Evolutionary conservation across 2,797 vertebrate genomes (phyloP).

Genomic region (Sebastes kiyomatsui): DNA sequence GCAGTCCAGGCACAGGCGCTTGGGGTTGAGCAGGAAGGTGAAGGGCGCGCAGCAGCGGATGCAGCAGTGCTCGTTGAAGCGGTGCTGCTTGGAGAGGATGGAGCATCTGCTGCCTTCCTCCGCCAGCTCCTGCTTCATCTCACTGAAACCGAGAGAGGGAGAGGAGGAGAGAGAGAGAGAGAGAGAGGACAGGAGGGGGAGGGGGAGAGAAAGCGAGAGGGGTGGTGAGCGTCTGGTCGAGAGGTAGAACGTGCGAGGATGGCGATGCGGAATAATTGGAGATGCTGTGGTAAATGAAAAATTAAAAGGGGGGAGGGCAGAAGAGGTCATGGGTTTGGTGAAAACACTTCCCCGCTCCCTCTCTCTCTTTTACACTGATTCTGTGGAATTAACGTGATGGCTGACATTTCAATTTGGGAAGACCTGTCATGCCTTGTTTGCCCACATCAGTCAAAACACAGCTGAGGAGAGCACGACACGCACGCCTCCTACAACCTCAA

Average conservation of each 20-base stretch:
- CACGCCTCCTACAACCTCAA: not conserved
- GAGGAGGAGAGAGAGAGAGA: conserved; percentile 11
- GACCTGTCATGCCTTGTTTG: conserved; percentile 60
- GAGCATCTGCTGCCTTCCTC: conserved; percentile 95
- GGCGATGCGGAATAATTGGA: conserved; percentile 65
- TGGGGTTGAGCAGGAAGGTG: conserved; percentile 95
- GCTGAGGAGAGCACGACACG: conserved; percentile 6
- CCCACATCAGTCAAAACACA: conserved; percentile 44
- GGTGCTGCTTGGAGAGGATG: conserved; percentile 92
- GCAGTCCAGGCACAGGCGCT: conserved; percentile 91
- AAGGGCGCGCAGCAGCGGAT: conserved; percentile 97
- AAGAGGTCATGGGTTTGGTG: conserved; percentile 29
- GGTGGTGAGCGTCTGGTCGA: conserved; percentile 63
- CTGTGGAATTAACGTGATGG: conserved; percentile 67
- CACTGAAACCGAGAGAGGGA: conserved; percentile 77
- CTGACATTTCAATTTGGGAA: conserved; percentile 73
- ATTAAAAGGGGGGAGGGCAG: conserved; percentile 42
- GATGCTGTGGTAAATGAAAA: conserved; percentile 66
- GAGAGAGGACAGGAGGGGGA: conserved; percentile 1
- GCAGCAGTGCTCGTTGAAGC: conserved; percentile 95
- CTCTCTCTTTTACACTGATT: conserved; percentile 28
- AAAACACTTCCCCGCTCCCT: conserved; percentile 14
- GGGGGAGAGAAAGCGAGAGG: conserved; percentile 38
- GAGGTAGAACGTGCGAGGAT: conserved; percentile 55
- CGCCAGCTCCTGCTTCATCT: conserved; percentile 95